A percentile compares a stretch with the other conserved stretches of the same genome.
Conservation (phyloP, 2,113 vertebrate genomes). For the Brachypteracias leptosomus region DNA sequence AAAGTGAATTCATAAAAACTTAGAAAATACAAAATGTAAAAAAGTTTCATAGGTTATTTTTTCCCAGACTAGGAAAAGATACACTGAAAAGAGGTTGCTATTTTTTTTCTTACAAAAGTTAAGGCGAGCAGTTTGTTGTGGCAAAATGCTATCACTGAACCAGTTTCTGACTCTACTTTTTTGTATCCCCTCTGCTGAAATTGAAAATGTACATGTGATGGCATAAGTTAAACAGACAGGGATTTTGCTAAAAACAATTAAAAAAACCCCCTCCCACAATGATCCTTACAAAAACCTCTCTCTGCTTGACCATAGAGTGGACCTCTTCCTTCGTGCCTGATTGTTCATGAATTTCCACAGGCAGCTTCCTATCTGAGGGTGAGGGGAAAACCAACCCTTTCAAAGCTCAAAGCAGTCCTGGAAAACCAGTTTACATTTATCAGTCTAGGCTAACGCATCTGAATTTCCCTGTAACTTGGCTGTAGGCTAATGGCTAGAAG, state of each 20-base stretch:
- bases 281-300: neutral
- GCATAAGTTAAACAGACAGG: neutral
- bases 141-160: conserved; percentile 53
- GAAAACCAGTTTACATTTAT: neutral
- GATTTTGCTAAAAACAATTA: neutral
- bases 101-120: conserved; percentile 77
- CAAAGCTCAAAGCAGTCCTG: neutral
- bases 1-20: conserved; percentile 68
- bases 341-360: conserved; percentile 17
- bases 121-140: conserved; percentile 77
- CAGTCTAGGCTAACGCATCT: neutral
- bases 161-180: conserved; percentile 30
- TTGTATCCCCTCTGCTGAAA: conserved; percentile 27
- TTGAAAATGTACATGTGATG: neutral
- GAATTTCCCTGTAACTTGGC: neutral
- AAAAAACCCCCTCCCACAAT: neutral
- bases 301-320: neutral
- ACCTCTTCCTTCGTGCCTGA: neutral
- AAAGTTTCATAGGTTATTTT: conserved; percentile 60
- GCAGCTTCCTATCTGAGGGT: neutral
- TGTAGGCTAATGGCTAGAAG: neutral
- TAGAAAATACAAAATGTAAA: conserved; percentile 77
- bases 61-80: conserved; percentile 67
- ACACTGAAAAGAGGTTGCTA: conserved; percentile 56
- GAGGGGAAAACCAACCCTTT: neutral